Evolutionary conservation across 2,888 invertebrate genomes (phyloP), one percentile per base, ranked within the genome.

Genomic region (Lamellibrachia satsuma): DNA sequence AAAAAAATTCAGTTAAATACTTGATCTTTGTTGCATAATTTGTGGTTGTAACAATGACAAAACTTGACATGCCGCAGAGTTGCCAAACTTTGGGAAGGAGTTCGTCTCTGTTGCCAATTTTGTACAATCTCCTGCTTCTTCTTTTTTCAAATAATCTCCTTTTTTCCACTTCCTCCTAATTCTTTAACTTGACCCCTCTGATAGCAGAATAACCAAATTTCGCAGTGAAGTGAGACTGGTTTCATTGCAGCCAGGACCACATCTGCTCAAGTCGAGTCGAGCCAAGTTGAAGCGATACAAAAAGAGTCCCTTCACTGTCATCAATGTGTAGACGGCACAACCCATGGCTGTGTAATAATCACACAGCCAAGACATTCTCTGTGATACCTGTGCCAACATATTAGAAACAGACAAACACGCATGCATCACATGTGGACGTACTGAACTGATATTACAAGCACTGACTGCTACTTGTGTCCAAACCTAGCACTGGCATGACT

Each of bases 271-370:
- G 75, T 75, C 75, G 22, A 75, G 75, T 6, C 22, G 75, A 75
- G 75, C 75, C 75, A 75, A 75, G 75, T 75, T 75, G n/a, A 75
- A 75, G 75, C 75, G 75, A 75, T 75, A 75, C 22, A 75, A 75
- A 22, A 75, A 15, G 22, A 75, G 75, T 75, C 75, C 75, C 75
- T 75, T 75, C 22, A 3, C 75, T 75, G 75, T 75, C n/a, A 7
- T 75, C 75, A 75, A 75, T 15, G 75, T 75, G 75, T 75, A 75
- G 75, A 55, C 55, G 22, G 75, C 22, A 75, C 22, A 75, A 75
- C 22, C 22, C 75, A 75, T 2, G 75, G n/a, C 75, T 22, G 22
- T 75, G 2, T 22, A 22, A 22, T 75, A 15, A 22, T 75, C n/a
- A 75, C n/a, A 75, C 75, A 75, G 6, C 75, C 75, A 75, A 75